phyloP scores from a whole-genome alignment of 2,888 invertebrate species.

The Clistopyga incitator region DNA sequence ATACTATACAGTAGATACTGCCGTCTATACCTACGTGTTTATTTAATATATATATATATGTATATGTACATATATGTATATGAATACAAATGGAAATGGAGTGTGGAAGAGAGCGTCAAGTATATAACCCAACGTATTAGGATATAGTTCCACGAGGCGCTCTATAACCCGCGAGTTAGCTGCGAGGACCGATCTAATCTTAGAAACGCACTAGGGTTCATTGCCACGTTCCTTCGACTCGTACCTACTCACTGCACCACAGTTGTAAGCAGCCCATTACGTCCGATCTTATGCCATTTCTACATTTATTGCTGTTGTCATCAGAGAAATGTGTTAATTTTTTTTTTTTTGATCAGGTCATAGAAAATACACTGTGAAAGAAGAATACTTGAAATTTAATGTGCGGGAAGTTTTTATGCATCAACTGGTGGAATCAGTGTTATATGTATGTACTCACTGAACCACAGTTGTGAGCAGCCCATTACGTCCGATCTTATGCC shows the following conservation, averaged over 20 bases:
- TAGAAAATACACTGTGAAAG: no score
- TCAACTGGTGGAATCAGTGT: no score
- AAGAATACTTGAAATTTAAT: no score
- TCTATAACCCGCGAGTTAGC: constrained; percentile 36
- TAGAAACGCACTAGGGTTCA: constrained; percentile 67
- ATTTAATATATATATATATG: constrained; percentile 32
- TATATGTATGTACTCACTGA: no score
- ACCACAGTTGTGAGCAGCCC: no score
- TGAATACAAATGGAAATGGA: constrained; percentile 28
- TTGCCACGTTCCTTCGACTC: constrained; percentile 67
- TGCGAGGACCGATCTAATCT: constrained; percentile 68
- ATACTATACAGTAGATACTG: not conserved
- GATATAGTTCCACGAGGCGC: constrained; percentile 55
- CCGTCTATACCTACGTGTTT: constrained; percentile 36
- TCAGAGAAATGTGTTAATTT: no score
- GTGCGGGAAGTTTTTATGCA: no score
- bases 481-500: no score
- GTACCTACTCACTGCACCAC: constrained; percentile 26
- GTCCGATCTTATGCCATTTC: no score
- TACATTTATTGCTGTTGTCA: no score
- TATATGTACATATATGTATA: constrained; percentile 1
- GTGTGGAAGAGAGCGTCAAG: constrained; percentile 14
- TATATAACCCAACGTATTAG: constrained; percentile 52
- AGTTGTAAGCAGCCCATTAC: not conserved
- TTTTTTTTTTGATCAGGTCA: no score